Evolutionary conservation across 1,140 invertebrate genomes (phyloP).

Genomic region (Choristoneura fumiferana): DNA sequence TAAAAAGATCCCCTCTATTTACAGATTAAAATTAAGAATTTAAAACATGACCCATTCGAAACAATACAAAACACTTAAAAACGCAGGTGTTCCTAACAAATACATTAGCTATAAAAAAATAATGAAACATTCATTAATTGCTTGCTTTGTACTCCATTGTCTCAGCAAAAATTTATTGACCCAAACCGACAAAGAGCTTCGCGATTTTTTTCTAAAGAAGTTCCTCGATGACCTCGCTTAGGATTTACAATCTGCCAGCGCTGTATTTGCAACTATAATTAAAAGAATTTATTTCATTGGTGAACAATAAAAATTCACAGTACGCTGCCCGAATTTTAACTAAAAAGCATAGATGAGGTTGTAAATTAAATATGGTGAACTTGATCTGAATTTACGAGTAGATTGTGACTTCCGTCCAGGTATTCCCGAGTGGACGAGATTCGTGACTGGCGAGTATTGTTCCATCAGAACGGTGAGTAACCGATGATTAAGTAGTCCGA

Average conservation of each 20-base stretch:
- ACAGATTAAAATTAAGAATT: constrained; percentile 12
- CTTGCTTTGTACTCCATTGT: constrained; percentile 38
- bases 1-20: no score
- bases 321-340: constrained; percentile 38
- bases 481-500: constrained; percentile 6
- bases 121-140: constrained; percentile 61
- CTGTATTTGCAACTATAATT: constrained; percentile 38
- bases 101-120: constrained; percentile 35
- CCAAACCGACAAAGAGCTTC: constrained; percentile 27
- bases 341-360: constrained; percentile 29
- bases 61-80: constrained; percentile 6
- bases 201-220: constrained; percentile 25
- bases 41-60: not conserved
- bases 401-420: constrained; percentile 19
- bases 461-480: not conserved
- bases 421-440: not conserved
- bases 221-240: constrained; percentile 37
- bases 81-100: constrained; percentile 2
- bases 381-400: constrained; percentile 21
- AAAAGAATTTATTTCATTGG: constrained; percentile 45
- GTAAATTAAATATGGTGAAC: constrained; percentile 42
- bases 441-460: not conserved
- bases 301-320: constrained; percentile 44
- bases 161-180: constrained; percentile 37
- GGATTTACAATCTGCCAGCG: constrained; percentile 46